Conservation (phyloP, 2,888 invertebrate genomes). For the Mayetiola destructor region DNA sequence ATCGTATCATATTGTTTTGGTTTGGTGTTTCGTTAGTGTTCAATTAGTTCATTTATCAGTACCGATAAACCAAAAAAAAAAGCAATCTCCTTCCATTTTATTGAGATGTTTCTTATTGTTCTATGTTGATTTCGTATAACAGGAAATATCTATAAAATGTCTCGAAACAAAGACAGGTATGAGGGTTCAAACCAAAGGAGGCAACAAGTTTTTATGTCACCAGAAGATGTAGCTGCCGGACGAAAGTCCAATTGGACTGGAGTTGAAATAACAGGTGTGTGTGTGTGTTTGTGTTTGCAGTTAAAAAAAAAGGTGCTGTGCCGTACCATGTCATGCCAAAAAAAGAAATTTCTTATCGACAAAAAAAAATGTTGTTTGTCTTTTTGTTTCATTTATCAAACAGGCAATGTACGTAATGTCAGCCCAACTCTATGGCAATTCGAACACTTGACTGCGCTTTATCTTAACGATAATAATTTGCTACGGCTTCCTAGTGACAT, state of each 20-base stretch:
- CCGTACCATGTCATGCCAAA: too few species aligned
- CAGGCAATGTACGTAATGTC: conserved; percentile 88
- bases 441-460: conserved; percentile 83
- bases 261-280: conserved; percentile 67
- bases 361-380: not conserved
- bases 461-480: conserved; percentile 90
- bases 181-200: conserved; percentile 65
- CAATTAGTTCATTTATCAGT: not conserved
- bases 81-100: not conserved
- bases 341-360: not conserved
- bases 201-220: conserved; percentile 80
- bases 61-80: not conserved
- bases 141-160: conserved; percentile 40
- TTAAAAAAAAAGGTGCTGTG: too few species aligned
- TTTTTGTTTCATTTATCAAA: conserved; percentile 41
- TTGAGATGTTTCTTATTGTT: too few species aligned
- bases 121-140: too few species aligned
- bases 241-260: conserved; percentile 88
- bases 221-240: conserved; percentile 82
- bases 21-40: not conserved
- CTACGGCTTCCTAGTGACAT: conserved; percentile 86
- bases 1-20: not conserved
- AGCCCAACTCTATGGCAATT: conserved; percentile 85
- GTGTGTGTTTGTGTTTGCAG: too few species aligned
- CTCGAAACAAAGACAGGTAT: conserved; percentile 80